These are phyloP conservation scores for Heterocephalus glaber DNA, from an alignment of 2,113 vertebrate species.

Conservation along the genomic window DNA sequence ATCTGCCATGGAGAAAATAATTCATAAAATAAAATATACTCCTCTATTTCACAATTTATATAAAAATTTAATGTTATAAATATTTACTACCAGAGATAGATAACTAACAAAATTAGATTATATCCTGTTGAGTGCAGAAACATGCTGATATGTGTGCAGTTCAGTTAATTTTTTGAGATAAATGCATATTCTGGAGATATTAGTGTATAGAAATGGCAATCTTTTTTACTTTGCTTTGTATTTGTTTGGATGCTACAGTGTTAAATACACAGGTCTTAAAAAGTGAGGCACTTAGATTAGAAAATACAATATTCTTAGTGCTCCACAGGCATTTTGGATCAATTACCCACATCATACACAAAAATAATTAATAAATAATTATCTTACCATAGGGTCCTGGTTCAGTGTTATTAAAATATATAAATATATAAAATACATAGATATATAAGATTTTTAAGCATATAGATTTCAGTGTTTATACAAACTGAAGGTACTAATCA, in stretches of 20 bases:
- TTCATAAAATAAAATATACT: conserved; percentile 72
- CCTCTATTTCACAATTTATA: conserved; percentile 19
- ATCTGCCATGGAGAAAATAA: conserved; percentile 68
- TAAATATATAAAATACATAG: too few species aligned
- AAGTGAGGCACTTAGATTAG: neutral
- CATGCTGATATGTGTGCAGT: neutral
- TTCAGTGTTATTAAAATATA: neutral
- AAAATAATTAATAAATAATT: neutral
- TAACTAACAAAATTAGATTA: conserved; percentile 61
- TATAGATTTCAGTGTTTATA: neutral
- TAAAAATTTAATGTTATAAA: conserved; percentile 68
- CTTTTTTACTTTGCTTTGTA: neutral
- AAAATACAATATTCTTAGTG: neutral
- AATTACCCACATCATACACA: neutral
- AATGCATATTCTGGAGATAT: neutral
- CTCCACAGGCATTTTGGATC: neutral
- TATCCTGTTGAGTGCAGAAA: neutral
- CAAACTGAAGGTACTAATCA: neutral
- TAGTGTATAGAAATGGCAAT: neutral
- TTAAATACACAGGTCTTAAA: neutral
- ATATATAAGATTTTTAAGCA: neutral
- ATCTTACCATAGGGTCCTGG: neutral
- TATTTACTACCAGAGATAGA: conserved; percentile 55
- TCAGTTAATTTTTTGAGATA: conserved; percentile 7
- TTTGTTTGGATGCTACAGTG: neutral